Evolutionary conservation across 2,888 invertebrate genomes (phyloP).

Genomic region (Stramonita haemastoma): DNA sequence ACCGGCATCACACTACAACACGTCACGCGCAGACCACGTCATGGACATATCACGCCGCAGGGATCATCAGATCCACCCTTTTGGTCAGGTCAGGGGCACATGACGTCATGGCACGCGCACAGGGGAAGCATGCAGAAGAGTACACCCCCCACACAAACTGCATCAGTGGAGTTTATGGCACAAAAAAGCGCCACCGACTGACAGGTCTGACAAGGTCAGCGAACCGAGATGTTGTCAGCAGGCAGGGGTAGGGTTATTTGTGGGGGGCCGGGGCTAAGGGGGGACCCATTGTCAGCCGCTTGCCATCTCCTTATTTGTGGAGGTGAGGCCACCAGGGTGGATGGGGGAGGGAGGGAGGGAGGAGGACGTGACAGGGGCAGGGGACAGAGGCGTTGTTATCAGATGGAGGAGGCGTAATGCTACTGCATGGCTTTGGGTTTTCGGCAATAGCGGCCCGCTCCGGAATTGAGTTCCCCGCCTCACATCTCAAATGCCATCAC

Average conservation of each 20-base stretch:
- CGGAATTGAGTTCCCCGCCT: no score
- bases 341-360: neutral
- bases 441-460: no score
- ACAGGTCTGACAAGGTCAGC: constrained; percentile 4
- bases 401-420: neutral
- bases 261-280: neutral
- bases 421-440: no score
- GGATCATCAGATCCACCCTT: neutral
- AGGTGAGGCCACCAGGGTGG: neutral
- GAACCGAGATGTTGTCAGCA: constrained; percentile 13
- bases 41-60: neutral
- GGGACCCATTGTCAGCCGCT: neutral
- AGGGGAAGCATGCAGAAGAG: no score
- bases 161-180: neutral
- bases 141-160: no score
- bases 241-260: neutral
- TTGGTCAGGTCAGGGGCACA: no score
- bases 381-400: neutral
- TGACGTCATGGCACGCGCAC: no score
- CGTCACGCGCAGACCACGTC: no score
- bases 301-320: neutral
- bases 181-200: constrained; percentile 17
- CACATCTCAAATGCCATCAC: no score
- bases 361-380: neutral
- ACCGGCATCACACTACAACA: no score